phyloP scores from a whole-genome alignment of 1,140 invertebrate species.

The Fragariocoptes setiger region DNA sequence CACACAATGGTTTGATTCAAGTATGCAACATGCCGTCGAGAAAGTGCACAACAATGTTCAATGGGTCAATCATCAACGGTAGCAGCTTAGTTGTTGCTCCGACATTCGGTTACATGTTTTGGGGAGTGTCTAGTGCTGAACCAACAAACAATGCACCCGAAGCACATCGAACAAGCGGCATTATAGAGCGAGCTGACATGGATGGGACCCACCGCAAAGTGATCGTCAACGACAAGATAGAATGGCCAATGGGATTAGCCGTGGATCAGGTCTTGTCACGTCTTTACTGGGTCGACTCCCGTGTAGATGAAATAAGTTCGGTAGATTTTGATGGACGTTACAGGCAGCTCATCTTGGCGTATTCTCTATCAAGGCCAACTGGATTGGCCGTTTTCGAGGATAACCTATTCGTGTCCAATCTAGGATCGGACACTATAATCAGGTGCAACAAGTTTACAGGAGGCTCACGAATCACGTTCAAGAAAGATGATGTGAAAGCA shows the following conservation, averaged over 20 bases:
- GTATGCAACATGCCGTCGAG: constrained; percentile 25
- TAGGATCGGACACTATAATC: constrained; percentile 7
- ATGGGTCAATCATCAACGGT: neutral
- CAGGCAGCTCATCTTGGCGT: constrained; percentile 10
- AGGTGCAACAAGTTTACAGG: constrained; percentile 17
- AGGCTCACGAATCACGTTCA: neutral
- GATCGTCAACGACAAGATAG: constrained; percentile 39
- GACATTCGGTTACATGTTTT: constrained; percentile 36
- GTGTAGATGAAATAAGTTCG: constrained; percentile 22
- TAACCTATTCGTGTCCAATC: constrained; percentile 19
- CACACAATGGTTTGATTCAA: constrained; percentile 33
- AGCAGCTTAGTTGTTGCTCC: constrained; percentile 16
- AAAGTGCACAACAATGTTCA: constrained; percentile 9
- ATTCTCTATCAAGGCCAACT: constrained; percentile 1
- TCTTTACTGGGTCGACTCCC: constrained; percentile 22
- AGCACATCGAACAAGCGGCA: constrained; percentile 20
- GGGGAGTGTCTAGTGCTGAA: constrained; percentile 49
- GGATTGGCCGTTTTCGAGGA: constrained; percentile 23
- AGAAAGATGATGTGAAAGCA: neutral
- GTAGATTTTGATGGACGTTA: constrained; percentile 21
- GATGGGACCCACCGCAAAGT: constrained; percentile 39
- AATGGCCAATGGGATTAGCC: constrained; percentile 35
- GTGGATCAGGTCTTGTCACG: constrained; percentile 20
- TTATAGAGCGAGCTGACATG: constrained; percentile 43
- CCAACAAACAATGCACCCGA: no score